Percentiles rank a stretch among this genome's conserved stretches.
phyloP scores from a whole-genome alignment of 1,140 invertebrate genomes.

The Drosophila sp. region DNA sequence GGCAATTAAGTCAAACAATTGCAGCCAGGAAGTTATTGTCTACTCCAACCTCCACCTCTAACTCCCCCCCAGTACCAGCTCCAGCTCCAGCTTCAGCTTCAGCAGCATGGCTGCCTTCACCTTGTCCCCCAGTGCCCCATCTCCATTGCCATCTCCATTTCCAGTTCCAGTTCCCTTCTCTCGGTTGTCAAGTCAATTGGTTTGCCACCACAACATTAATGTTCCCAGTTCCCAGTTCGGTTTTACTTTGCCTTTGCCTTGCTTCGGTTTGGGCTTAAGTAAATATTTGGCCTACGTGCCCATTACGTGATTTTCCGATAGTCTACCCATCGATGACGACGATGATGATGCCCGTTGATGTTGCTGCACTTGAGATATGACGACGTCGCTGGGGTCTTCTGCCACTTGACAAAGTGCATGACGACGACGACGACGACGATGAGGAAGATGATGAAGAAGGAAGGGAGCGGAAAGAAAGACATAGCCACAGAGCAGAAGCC shows the following conservation, averaged over 20 bases:
- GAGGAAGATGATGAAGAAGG: slow-evolving; percentile 19
- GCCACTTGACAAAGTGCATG: slow-evolving; percentile 7
- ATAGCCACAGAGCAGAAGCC: slow-evolving; percentile 17
- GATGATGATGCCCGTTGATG: slow-evolving; percentile 21
- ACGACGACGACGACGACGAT: slow-evolving; percentile 14
- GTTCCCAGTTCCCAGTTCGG: slow-evolving; percentile 16
- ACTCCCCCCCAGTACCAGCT: not conserved
- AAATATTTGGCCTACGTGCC: slow-evolving; percentile 78
- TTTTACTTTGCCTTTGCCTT: slow-evolving; percentile 16
- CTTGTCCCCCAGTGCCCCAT: not conserved
- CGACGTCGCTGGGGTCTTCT: slow-evolving; percentile 15
- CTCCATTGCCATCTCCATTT: slow-evolving; percentile 15
- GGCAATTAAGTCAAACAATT: slow-evolving; percentile 70
- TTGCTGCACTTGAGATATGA: slow-evolving; percentile 45
- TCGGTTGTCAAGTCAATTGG: slow-evolving; percentile 68
- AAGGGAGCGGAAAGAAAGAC: slow-evolving; percentile 9
- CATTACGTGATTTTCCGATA: slow-evolving; percentile 78
- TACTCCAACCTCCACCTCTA: slow-evolving; percentile 46
- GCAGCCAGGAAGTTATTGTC: slow-evolving; percentile 66
- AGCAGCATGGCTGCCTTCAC: not conserved
- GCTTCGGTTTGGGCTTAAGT: slow-evolving; percentile 60
- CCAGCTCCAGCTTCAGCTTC: not conserved
- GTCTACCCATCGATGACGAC: slow-evolving; percentile 57
- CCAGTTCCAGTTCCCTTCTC: slow-evolving; percentile 12
- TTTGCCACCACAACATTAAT: slow-evolving; percentile 72